Conservation (phyloP, 2,113 vertebrate genomes). For the Rhynchomys soricoides region DNA sequence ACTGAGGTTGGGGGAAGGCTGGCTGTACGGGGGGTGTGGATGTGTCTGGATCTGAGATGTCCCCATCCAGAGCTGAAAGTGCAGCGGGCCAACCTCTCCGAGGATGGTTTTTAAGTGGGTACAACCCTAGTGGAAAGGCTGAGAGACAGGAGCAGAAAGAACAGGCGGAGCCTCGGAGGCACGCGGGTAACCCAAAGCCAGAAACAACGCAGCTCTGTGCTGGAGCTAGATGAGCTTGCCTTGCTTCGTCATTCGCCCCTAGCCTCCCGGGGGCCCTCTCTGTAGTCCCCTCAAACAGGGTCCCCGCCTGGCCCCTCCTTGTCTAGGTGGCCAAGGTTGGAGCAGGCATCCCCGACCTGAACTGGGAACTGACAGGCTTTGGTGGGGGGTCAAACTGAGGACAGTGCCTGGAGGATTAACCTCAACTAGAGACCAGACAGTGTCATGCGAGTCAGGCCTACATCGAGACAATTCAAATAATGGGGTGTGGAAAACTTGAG, state of each 20-base stretch:
- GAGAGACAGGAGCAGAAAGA: neutral
- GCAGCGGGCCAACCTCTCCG: neutral
- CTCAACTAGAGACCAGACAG: neutral
- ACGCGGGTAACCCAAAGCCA: neutral
- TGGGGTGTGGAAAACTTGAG: neutral
- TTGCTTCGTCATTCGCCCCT: neutral
- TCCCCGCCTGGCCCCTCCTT: neutral
- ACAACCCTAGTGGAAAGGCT: neutral
- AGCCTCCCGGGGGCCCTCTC: neutral
- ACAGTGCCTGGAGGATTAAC: neutral
- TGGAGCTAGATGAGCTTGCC: neutral
- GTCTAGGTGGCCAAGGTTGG: constrained; percentile 65
- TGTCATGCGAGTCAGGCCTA: neutral
- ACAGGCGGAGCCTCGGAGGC: neutral
- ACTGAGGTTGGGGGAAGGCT: neutral
- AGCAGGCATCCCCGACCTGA: neutral
- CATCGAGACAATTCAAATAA: neutral
- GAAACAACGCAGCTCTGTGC: neutral
- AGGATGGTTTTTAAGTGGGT: constrained; percentile 52
- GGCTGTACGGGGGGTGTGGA: neutral
- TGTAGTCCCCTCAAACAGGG: neutral
- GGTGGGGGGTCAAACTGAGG: neutral
- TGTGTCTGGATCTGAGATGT: constrained; percentile 70
- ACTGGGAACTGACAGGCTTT: neutral
- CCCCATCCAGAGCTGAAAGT: constrained; percentile 11